These are phyloP conservation scores for Alsophila aescularia DNA, from an alignment of 2,888 invertebrate species.

Conservation along the genomic window DNA sequence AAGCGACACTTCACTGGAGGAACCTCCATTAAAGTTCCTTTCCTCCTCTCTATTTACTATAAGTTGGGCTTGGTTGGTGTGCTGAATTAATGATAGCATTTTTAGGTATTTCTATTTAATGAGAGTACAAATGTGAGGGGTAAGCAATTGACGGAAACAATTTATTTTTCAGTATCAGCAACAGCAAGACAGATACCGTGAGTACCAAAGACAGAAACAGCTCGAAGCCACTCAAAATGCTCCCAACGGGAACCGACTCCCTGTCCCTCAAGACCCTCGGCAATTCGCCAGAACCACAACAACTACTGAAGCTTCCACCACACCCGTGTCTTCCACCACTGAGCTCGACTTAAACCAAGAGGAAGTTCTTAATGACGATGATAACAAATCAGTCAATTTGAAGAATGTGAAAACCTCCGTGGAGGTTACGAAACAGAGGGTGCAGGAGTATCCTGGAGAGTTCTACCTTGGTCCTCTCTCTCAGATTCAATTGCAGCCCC, in stretches of 20 bases:
- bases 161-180: constrained; percentile 60
- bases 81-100: too few relatives aligned
- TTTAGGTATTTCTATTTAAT: too few relatives aligned
- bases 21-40: too few relatives aligned
- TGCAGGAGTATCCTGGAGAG: constrained; percentile 74
- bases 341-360: constrained; percentile 62
- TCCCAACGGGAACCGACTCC: constrained; percentile 48
- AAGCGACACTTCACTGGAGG: too few relatives aligned
- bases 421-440: constrained; percentile 71
- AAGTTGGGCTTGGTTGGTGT: too few relatives aligned
- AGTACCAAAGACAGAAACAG: constrained; percentile 68
- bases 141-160: too few relatives aligned
- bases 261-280: constrained; percentile 57
- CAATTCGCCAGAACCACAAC: constrained; percentile 57
- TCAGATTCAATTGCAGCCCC: constrained; percentile 67
- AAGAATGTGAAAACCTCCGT: constrained; percentile 60
- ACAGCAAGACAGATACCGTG: constrained; percentile 67
- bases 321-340: constrained; percentile 58
- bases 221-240: constrained; percentile 51
- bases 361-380: constrained; percentile 47
- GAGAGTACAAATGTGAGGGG: too few relatives aligned
- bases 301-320: constrained; percentile 51
- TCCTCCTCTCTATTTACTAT: too few relatives aligned
- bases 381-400: constrained; percentile 42
- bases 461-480: constrained; percentile 68